Evolutionary conservation across 2,113 vertebrate species (phyloP).

Genomic region (Vicugna pacos): DNA sequence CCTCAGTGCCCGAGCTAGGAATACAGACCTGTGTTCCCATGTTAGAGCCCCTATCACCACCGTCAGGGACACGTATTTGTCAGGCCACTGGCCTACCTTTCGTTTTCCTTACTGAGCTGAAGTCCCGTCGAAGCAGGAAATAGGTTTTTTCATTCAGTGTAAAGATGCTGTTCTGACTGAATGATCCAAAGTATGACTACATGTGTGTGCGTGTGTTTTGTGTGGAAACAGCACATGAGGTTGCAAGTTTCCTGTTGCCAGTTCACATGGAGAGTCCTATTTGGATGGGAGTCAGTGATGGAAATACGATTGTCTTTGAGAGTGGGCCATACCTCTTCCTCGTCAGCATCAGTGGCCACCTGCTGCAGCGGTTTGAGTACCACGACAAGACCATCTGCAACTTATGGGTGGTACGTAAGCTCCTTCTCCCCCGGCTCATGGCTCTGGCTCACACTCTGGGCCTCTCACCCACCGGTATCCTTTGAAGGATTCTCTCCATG

Average conservation of each 20-base stretch:
- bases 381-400: background rate
- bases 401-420: background rate
- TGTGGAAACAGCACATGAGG: background rate
- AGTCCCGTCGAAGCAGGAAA: background rate
- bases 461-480: background rate
- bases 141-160: background rate
- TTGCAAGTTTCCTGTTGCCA: background rate
- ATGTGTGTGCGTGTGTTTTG: background rate
- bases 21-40: background rate
- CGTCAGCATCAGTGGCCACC: background rate
- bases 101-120: background rate
- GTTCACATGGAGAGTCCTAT: fast-evolving
- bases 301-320: background rate
- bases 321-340: background rate
- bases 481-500: background rate
- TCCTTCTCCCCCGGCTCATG: background rate
- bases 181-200: background rate
- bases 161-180: background rate
- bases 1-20: background rate
- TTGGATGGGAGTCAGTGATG: background rate
- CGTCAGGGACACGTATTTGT: background rate
- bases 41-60: background rate
- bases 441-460: background rate
- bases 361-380: background rate
- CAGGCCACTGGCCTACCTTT: background rate